Evolutionary conservation across 2,888 invertebrate species (phyloP).

Genomic region (Plebejus melissa): DNA sequence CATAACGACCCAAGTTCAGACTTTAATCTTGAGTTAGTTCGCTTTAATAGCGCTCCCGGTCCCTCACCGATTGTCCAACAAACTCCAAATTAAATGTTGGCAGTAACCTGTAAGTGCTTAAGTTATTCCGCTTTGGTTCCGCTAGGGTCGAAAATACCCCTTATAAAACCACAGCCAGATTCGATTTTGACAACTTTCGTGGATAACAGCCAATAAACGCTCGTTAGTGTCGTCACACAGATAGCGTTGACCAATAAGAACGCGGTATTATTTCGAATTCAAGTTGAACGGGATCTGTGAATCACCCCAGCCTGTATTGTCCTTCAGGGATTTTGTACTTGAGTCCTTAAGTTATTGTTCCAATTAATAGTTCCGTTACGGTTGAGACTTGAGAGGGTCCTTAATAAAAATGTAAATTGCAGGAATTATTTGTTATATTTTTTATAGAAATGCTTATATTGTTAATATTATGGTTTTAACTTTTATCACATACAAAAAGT

Average conservation of each 20-base stretch:
- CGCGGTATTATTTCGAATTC: background rate
- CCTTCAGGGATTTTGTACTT: background rate
- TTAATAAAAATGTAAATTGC: background rate
- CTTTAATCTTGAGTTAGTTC: background rate
- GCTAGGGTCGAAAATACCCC: background rate
- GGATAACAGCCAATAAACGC: background rate
- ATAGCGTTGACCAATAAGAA: background rate
- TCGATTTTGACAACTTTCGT: background rate
- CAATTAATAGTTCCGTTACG: background rate
- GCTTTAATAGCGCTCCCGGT: background rate
- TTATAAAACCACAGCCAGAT: background rate
- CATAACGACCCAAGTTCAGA: conserved; percentile 17
- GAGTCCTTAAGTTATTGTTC: background rate
- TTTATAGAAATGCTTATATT: too few species aligned
- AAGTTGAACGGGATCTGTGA: background rate
- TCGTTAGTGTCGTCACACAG: background rate
- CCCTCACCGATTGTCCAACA: conserved; percentile 8
- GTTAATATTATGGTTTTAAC: too few species aligned
- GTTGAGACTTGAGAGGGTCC: background rate
- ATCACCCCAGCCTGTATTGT: background rate
- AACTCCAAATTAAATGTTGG: background rate
- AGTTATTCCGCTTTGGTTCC: background rate
- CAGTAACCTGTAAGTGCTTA: conserved; percentile 4
- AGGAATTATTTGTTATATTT: too few species aligned
- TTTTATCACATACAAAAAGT: too few species aligned